phyloP scores from a whole-genome alignment of 2,113 vertebrate species.

The Pitta sordida region DNA sequence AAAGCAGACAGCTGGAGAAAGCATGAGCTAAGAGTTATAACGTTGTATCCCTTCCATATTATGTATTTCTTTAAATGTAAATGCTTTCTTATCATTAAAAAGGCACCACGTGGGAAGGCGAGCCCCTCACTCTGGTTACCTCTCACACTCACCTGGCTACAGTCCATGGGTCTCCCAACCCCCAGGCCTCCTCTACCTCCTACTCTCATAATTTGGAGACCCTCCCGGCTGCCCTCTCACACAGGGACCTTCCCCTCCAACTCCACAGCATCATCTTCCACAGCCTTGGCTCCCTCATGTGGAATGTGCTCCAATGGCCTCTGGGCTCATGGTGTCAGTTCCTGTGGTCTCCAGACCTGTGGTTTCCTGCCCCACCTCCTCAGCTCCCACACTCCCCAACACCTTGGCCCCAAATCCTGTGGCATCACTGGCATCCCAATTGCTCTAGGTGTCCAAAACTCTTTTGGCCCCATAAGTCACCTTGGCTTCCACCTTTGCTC shows the following conservation, averaged over 20 bases:
- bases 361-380: background rate
- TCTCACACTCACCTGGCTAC: background rate
- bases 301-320: background rate
- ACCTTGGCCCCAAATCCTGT: rapidly evolving
- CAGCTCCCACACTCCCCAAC: background rate
- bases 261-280: background rate
- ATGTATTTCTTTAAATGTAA: background rate
- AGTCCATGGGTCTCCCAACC: background rate
- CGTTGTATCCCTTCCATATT: background rate
- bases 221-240: background rate
- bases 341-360: background rate
- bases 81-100: background rate
- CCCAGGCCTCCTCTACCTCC: background rate
- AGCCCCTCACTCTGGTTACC: background rate
- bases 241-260: rapidly evolving
- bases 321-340: background rate
- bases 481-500: rapidly evolving
- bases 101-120: too few species aligned
- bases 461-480: background rate
- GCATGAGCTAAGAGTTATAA: background rate
- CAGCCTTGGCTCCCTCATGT: background rate
- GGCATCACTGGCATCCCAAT: rapidly evolving
- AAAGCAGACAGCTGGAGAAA: background rate
- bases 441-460: background rate
- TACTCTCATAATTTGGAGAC: background rate